Base-by-base conservation (phyloP, 2,113 vertebrate genomes). In the Nerophis lumbriciformis region DNA sequence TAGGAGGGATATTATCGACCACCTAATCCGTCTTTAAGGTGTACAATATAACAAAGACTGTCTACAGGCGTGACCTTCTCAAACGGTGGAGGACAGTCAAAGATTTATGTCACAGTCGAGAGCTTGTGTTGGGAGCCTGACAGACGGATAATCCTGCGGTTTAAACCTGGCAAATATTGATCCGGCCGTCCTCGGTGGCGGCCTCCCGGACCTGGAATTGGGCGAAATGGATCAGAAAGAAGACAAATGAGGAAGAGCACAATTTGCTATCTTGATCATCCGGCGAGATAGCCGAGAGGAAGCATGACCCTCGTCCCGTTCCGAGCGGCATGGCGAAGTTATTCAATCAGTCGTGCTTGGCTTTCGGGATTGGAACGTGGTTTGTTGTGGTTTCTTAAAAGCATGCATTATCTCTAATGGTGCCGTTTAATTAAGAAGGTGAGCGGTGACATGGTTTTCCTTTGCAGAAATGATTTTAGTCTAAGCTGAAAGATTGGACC, bases 91-190 rank as follows among this genome's bases (percentile, higher is more conserved):
- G 87, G 83, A 80, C 82, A 85, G 79, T 82, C 80, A 66, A 74
- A 85, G 85, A 90, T 90, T 83, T 86, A 88, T 89, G 87, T 89
- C 87, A 88, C 79, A 87, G 82, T 72, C 81, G 85, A 89, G 85
- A 82, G 89, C 73, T 89, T 87, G 83, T 89, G 84, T 88, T 88
- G 81, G 78, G 70, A 79, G 77, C 70, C 79, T 88, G 89, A 90
- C 83, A 83, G 87, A 90, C 60, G 71, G 88, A 90, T 90, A 90
- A 91, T 91, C 90, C 87, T 88, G 80, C 82, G 84, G 88, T 90
- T 91, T 90, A 88, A 90, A 91, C 88, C 87, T 87, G 86, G 88
- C 85, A 90, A 91, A 90, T 91, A 91, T 91, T 90, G 90, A 91
- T 91, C 85, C 75, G 48, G 54, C 71, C 80, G 79, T 65, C 83